Percentiles rank a stretch among this genome's conserved stretches.
Conservation (phyloP, 2,797 vertebrate genomes). For the Distichodus sexfasciatus region DNA sequence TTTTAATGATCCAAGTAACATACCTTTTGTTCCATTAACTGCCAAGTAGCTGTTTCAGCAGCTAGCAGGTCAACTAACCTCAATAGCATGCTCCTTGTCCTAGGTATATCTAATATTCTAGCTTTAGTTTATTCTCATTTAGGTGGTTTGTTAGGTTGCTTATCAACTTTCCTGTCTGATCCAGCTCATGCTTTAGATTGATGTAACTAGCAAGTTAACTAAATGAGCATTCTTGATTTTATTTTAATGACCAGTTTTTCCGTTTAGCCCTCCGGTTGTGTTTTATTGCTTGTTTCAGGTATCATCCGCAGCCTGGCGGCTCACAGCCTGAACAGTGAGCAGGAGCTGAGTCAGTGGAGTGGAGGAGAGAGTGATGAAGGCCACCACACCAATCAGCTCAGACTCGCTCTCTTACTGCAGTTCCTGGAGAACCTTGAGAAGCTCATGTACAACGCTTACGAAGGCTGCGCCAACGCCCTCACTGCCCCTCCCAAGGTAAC, state of each 20-base stretch:
- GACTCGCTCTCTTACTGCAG: slow-evolving; percentile 92
- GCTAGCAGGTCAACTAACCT: too few species aligned
- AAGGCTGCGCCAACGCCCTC: slow-evolving; percentile 95
- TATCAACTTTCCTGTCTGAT: too few species aligned
- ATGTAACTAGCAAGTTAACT: too few species aligned
- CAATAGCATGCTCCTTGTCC: too few species aligned
- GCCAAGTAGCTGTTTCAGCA: too few species aligned
- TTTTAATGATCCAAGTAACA: too few species aligned
- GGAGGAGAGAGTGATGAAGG: slow-evolving; percentile 90
- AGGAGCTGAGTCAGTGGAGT: slow-evolving; percentile 92
- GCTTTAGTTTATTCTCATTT: too few species aligned
- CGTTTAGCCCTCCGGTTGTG: neutral
- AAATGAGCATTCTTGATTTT: too few species aligned
- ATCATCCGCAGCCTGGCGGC: slow-evolving; percentile 96
- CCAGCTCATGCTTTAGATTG: too few species aligned
- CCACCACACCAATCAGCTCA: slow-evolving; percentile 91
- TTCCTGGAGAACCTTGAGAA: slow-evolving; percentile 97
- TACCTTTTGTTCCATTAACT: too few species aligned
- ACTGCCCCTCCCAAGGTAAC: slow-evolving; percentile 95
- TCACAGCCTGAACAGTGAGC: slow-evolving; percentile 92
- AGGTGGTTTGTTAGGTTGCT: too few species aligned
- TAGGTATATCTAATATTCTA: too few species aligned
- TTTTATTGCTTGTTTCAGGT: slow-evolving; percentile 74
- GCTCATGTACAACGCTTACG: slow-evolving; percentile 98
- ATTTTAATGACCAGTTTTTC: neutral